These are phyloP conservation scores for Chironomus tepperi DNA, from an alignment of 1,140 invertebrate species.

Conservation along the genomic window DNA sequence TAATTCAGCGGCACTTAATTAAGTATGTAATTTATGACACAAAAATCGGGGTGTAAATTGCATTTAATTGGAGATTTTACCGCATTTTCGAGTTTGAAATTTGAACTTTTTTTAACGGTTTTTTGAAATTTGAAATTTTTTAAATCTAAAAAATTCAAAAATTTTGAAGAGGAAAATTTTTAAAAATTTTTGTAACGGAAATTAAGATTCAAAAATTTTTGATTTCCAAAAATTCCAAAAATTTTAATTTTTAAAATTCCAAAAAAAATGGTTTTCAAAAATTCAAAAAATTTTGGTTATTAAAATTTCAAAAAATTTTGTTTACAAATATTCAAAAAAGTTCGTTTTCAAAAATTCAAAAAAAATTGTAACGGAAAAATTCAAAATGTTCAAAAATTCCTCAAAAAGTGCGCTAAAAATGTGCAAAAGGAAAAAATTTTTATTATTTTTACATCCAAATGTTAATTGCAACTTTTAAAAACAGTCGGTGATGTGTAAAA, in stretches of 20 bases:
- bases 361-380: not conserved
- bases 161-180: too few species aligned
- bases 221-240: too few species aligned
- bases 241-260: too few species aligned
- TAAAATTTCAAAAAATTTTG: not conserved
- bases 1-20: constrained; percentile 20
- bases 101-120: too few species aligned
- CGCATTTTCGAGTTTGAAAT: too few species aligned
- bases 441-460: not conserved
- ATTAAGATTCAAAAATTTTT: too few species aligned
- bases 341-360: not conserved
- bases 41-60: not conserved
- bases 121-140: too few species aligned
- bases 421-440: not conserved
- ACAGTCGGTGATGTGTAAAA: not conserved
- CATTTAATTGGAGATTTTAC: too few species aligned
- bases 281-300: not conserved
- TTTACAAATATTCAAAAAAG: not conserved
- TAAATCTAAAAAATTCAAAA: too few species aligned
- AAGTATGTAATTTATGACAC: not conserved
- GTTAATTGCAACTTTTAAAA: constrained; percentile 7
- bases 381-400: too few species aligned
- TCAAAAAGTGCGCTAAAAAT: not conserved
- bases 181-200: too few species aligned
- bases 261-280: too few species aligned